Percentiles rank a stretch among this genome's conserved stretches.
These are phyloP conservation scores for Burhinus bistriatus DNA, from an alignment of 2,113 vertebrate species.

Conservation along the genomic window DNA sequence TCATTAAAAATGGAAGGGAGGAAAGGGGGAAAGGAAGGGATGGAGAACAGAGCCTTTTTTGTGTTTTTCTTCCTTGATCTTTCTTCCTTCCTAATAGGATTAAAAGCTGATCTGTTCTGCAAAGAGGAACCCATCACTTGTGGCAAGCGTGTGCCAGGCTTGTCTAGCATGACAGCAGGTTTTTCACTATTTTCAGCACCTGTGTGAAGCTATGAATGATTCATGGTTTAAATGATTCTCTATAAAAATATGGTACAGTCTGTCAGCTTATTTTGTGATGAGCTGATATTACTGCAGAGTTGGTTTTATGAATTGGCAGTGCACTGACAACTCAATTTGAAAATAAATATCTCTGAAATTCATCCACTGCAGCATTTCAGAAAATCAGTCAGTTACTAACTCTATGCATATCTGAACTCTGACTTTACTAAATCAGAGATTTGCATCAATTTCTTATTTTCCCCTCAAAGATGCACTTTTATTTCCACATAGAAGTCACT, in stretches of 20 bases:
- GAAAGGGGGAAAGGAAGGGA: background rate
- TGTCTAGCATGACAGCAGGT: slow-evolving; percentile 12
- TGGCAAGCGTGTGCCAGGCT: background rate
- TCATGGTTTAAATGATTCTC: slow-evolving; percentile 60
- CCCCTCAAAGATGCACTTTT: background rate
- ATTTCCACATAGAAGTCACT: background rate
- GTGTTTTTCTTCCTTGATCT: background rate
- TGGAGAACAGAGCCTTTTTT: background rate
- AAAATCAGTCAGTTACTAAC: background rate
- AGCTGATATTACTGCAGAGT: slow-evolving; percentile 17
- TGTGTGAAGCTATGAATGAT: slow-evolving; percentile 51
- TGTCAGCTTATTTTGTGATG: slow-evolving; percentile 47
- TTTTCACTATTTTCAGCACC: slow-evolving; percentile 51
- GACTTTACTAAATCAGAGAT: background rate
- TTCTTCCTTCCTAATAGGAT: background rate
- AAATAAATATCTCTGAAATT: slow-evolving; percentile 42
- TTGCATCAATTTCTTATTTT: slow-evolving; percentile 22
- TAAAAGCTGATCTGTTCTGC: slow-evolving; percentile 3
- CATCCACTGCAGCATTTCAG: slow-evolving; percentile 18
- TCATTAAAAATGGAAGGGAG: background rate
- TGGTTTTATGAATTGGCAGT: slow-evolving; percentile 54
- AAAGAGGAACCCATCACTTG: background rate
- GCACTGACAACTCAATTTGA: slow-evolving; percentile 53
- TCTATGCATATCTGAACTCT: background rate
- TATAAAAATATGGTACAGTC: slow-evolving; percentile 48